Base-by-base conservation (phyloP, 2,888 invertebrate genomes). In the Polydrusus pterygomalis region DNA sequence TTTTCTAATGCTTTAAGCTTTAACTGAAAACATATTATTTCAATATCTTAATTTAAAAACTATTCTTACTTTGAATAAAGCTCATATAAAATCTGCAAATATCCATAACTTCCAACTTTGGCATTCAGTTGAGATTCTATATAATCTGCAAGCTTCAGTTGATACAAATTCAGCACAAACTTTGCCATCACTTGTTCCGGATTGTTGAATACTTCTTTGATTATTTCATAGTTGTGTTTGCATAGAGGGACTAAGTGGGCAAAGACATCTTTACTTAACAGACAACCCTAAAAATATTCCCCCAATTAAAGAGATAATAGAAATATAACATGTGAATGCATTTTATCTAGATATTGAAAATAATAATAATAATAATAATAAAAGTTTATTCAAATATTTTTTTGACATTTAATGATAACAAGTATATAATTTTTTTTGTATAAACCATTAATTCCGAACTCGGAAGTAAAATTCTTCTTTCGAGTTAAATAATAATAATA, bases 171-270 rank as follows among this genome's bases (percentile, higher is more conserved):
- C 17, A 98, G 90, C 58, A 99, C 96, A 87, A 98, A 97, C 89
- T 99, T 99, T 74, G 96, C 95, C 96, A 99, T 97, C 9, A 99
- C 98, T 89, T 97, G 96, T 80, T 98, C 96, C 0, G 98, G 97
- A 87, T 97, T 97, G 7, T 94, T 94, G 86, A 99, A 99, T 0
- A 99, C 98, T 84, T 94, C 93, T 84, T 93, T 93, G 78, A 96
- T 95, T 78, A 95, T 91, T 82, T 93, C 91, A 87, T 96, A 91
- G 88, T 96, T 97, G 85, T 94, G 94, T 82, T 93, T 93, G 87
- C 98, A 98, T 81, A 99, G 90, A 0, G 96, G 96, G 56, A 97
- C 90, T 11, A 98, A 94, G 75, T 97, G 95, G 65, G 92, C 92
- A 88, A 98, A 99, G 70, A 98, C 94, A 86, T 98, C 97, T 85